Evolutionary conservation across 2,113 vertebrate genomes (phyloP).

Genomic region (Esox niger): DNA sequence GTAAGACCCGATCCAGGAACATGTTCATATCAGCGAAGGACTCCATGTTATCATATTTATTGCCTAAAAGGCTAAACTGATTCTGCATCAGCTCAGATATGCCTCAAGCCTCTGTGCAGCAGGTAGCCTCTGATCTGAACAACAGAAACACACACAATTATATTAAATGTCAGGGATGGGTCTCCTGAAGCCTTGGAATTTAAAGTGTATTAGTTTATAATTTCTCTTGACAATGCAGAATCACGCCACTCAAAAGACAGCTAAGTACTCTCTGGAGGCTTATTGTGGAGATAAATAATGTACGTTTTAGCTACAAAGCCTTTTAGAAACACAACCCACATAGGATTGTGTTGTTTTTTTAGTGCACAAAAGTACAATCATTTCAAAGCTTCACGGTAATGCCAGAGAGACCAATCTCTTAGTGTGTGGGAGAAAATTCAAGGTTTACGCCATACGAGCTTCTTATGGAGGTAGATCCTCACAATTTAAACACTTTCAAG

Average conservation of each 20-base stretch:
- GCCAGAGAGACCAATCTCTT: neutral
- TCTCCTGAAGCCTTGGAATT: too few relatives aligned
- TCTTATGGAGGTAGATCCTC: slow-evolving; percentile 7
- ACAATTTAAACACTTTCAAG: slow-evolving; percentile 30
- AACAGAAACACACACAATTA: too few relatives aligned
- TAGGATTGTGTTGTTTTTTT: neutral
- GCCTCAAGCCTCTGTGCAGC: neutral
- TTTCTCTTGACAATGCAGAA: too few relatives aligned
- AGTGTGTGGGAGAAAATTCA: neutral
- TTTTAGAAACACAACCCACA: neutral
- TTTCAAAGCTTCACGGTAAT: neutral
- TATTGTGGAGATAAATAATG: too few relatives aligned
- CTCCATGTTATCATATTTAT: too few relatives aligned
- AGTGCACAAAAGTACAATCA: neutral
- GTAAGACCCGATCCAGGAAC: slow-evolving; percentile 56
- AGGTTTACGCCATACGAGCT: slow-evolving; percentile 16
- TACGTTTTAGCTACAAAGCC: neutral
- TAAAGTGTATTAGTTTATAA: too few relatives aligned
- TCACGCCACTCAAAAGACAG: too few relatives aligned
- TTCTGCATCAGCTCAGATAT: too few relatives aligned
- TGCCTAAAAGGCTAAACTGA: too few relatives aligned
- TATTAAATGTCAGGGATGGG: too few relatives aligned
- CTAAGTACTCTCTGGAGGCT: too few relatives aligned
- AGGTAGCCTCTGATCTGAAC: neutral
- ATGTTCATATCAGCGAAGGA: too few relatives aligned